Percentiles rank a stretch among this genome's conserved stretches.
Conservation (phyloP, 1,140 invertebrate species). For the Lutraria rhynchaena region DNA sequence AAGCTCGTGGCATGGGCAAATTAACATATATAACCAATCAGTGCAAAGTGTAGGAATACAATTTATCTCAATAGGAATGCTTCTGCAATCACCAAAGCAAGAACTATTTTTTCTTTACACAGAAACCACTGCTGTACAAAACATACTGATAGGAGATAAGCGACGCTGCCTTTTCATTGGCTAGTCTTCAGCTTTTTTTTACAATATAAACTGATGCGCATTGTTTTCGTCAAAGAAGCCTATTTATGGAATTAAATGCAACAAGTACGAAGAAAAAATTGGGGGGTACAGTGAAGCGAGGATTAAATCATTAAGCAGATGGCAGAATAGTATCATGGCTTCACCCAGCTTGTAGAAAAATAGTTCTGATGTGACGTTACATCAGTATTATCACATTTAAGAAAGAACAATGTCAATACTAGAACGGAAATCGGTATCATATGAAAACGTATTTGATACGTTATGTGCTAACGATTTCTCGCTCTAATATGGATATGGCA, state of each 20-base stretch:
- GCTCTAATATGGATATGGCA: constrained; percentile 44
- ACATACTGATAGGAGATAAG: constrained; percentile 26
- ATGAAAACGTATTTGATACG: constrained; percentile 38
- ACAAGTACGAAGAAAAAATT: constrained; percentile 23
- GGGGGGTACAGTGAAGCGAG: constrained; percentile 25
- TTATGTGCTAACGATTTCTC: constrained; percentile 26
- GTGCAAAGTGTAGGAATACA: constrained; percentile 56
- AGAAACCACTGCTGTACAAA: constrained; percentile 31
- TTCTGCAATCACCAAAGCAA: constrained; percentile 56
- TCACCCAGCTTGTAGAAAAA: constrained; percentile 45
- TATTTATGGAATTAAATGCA: constrained; percentile 18
- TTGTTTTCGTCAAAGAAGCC: constrained; percentile 8
- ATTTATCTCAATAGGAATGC: constrained; percentile 48
- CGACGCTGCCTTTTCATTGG: constrained; percentile 5
- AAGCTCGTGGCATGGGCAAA: not conserved
- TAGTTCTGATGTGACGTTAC: constrained; percentile 33
- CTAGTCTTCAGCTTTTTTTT: not conserved
- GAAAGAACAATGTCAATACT: constrained; percentile 31
- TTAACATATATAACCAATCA: constrained; percentile 48
- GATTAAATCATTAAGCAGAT: constrained; percentile 26
- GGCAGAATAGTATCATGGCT: constrained; percentile 7
- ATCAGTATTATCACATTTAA: constrained; percentile 52
- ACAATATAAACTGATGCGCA: constrained; percentile 4
- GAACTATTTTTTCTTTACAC: constrained; percentile 24
- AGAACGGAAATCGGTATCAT: constrained; percentile 35